phyloP scores from a whole-genome alignment of 2,888 invertebrate species.

The Pseudoips prasinana region DNA sequence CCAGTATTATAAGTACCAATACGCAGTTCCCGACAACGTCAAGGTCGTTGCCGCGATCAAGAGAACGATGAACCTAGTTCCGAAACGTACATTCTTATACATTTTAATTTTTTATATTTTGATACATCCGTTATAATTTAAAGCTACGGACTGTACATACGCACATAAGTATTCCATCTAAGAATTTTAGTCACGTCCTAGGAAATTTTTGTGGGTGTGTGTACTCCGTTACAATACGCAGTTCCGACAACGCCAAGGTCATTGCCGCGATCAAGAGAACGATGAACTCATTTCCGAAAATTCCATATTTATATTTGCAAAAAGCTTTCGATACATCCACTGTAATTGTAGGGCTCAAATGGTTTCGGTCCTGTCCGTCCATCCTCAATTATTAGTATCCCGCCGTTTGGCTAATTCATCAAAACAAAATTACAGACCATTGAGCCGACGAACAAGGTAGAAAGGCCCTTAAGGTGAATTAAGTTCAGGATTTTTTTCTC shows the following conservation, averaged over 20 bases:
- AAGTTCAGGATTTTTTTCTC: slow-evolving; percentile 21
- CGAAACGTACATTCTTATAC: no score
- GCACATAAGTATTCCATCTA: no score
- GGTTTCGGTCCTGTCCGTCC: slow-evolving; percentile 39
- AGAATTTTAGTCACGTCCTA: background rate
- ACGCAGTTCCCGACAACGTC: slow-evolving; percentile 22
- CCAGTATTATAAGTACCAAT: slow-evolving; percentile 5
- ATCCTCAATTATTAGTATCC: slow-evolving; percentile 57
- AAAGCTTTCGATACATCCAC: slow-evolving; percentile 54
- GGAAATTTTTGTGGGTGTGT: slow-evolving; percentile 18
- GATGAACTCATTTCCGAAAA: slow-evolving; percentile 47
- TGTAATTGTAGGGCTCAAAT: slow-evolving; percentile 51
- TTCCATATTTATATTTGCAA: slow-evolving; percentile 45
- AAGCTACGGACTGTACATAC: no score
- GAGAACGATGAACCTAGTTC: no score
- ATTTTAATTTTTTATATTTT: no score
- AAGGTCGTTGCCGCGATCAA: no score
- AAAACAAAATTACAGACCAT: slow-evolving; percentile 64
- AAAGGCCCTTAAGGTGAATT: slow-evolving; percentile 31
- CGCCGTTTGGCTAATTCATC: slow-evolving; percentile 66
- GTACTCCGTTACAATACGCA: slow-evolving; percentile 7
- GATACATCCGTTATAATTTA: no score
- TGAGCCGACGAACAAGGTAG: slow-evolving; percentile 42
- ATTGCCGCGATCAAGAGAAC: slow-evolving; percentile 37
- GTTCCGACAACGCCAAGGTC: slow-evolving; percentile 39